Evolutionary conservation across 2,888 invertebrate genomes (phyloP).

Genomic region (Tetragonula carbonaria): DNA sequence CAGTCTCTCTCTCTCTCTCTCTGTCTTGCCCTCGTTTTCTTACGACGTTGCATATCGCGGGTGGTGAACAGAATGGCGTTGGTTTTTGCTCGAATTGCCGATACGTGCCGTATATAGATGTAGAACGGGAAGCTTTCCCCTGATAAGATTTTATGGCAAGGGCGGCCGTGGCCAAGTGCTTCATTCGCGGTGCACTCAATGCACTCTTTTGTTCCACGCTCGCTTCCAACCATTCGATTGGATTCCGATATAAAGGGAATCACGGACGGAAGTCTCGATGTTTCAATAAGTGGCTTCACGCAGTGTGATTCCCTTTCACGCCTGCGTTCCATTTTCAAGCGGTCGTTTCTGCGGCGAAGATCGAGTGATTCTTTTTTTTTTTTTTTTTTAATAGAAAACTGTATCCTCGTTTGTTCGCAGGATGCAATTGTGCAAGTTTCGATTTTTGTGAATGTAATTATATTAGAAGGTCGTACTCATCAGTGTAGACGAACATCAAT

Average conservation of each 20-base stretch:
- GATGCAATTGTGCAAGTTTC: no score
- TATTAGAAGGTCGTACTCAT: no score
- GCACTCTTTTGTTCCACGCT: constrained; percentile 35
- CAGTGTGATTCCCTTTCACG: neutral
- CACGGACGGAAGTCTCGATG: constrained; percentile 10
- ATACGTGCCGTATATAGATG: constrained; percentile 5
- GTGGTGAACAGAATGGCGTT: constrained; percentile 6
- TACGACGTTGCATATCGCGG: constrained; percentile 29
- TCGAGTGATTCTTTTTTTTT: neutral
- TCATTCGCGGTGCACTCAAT: constrained; percentile 26
- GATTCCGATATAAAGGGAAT: constrained; percentile 17
- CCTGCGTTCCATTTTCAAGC: neutral
- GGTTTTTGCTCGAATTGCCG: constrained; percentile 1
- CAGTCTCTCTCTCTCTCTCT: neutral
- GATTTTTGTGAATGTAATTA: no score
- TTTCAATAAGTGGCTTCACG: constrained; percentile 16
- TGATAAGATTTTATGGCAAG: constrained; percentile 44
- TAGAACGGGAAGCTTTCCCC: neutral
- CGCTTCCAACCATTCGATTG: constrained; percentile 16
- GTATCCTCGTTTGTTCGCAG: no score
- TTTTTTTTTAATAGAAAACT: no score
- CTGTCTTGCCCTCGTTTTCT: neutral
- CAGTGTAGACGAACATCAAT: no score
- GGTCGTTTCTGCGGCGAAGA: neutral
- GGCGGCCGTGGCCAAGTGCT: constrained; percentile 6